Evolutionary conservation across 2,888 invertebrate genomes (phyloP).

Genomic region (Campoplex nolae): DNA sequence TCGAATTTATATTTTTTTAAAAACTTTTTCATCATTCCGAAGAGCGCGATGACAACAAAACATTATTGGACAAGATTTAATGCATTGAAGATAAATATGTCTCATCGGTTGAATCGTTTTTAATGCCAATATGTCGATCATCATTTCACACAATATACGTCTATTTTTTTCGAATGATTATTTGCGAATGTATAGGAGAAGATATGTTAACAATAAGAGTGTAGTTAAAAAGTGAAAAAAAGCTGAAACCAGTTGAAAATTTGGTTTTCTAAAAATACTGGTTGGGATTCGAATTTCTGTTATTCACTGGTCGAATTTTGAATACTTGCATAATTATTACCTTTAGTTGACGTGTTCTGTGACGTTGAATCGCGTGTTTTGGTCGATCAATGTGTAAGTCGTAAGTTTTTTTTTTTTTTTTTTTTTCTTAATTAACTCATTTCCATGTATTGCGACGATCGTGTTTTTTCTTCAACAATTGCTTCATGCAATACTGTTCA

Average conservation of each 20-base stretch:
- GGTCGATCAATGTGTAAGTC: constrained; percentile 66
- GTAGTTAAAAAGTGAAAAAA: not conserved
- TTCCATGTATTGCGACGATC: constrained; percentile 22
- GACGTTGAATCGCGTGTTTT: constrained; percentile 40
- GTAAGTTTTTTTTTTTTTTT: constrained; percentile 64
- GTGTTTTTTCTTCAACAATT: constrained; percentile 12
- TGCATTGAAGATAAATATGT: not conserved
- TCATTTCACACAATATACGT: not conserved
- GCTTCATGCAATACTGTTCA: constrained; percentile 19
- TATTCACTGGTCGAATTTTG: not conserved
- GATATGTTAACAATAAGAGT: too few species aligned
- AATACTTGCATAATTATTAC: constrained; percentile 40
- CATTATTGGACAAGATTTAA: too few species aligned
- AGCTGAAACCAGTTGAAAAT: not conserved
- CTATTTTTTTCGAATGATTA: not conserved
- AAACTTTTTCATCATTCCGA: not conserved
- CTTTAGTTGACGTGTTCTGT: constrained; percentile 3
- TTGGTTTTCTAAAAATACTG: not conserved
- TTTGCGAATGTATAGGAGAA: too few species aligned
- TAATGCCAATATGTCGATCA: not conserved
- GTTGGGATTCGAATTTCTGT: not conserved
- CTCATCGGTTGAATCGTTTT: not conserved
- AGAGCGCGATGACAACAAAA: not conserved
- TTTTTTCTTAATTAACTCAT: constrained; percentile 68
- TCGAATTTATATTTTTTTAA: constrained; percentile 25